Conservation (phyloP, 2,888 invertebrate species). For the Sinelater perroti region DNA sequence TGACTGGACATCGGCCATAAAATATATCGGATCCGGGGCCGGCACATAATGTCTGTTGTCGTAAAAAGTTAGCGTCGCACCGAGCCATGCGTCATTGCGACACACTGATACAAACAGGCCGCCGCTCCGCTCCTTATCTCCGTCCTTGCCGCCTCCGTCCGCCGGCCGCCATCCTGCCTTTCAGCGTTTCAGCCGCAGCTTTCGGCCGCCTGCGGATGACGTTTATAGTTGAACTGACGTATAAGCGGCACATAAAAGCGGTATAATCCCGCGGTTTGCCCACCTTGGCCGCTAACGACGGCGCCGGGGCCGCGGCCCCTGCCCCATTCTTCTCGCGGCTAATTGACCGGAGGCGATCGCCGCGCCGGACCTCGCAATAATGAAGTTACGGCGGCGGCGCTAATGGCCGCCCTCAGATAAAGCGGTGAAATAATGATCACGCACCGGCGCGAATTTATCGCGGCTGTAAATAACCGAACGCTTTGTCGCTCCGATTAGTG, state of each 20-base stretch:
- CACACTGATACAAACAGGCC: conserved; percentile 58
- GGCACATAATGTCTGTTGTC: conserved; percentile 51
- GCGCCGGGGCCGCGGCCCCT: conserved; percentile 36
- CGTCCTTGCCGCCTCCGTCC: conserved; percentile 46
- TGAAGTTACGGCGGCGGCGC: conserved; percentile 53
- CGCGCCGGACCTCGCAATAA: conserved; percentile 49
- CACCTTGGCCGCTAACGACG: conserved; percentile 42
- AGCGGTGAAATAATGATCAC: conserved; percentile 53
- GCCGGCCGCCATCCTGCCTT: no score
- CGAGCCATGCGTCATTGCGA: conserved; percentile 57
- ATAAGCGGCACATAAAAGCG: conserved; percentile 43
- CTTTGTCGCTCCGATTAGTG: conserved; percentile 54
- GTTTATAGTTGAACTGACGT: conserved; percentile 45
- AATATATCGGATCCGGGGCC: conserved; percentile 60
- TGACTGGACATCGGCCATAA: conserved; percentile 63
- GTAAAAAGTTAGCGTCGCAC: conserved; percentile 59
- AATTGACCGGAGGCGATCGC: conserved; percentile 65
- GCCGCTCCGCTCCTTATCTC: conserved; percentile 41
- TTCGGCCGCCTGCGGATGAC: conserved; percentile 40
- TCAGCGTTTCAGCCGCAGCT: conserved; percentile 38
- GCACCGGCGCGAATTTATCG: conserved; percentile 49
- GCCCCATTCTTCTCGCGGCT: conserved; percentile 65
- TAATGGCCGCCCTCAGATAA: conserved; percentile 47
- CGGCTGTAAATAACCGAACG: conserved; percentile 51
- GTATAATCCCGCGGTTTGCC: conserved; percentile 43